Percentiles rank a stretch among this genome's conserved stretches.
phyloP scores from a whole-genome alignment of 2,113 vertebrate species.

The Clinocottus analis region DNA sequence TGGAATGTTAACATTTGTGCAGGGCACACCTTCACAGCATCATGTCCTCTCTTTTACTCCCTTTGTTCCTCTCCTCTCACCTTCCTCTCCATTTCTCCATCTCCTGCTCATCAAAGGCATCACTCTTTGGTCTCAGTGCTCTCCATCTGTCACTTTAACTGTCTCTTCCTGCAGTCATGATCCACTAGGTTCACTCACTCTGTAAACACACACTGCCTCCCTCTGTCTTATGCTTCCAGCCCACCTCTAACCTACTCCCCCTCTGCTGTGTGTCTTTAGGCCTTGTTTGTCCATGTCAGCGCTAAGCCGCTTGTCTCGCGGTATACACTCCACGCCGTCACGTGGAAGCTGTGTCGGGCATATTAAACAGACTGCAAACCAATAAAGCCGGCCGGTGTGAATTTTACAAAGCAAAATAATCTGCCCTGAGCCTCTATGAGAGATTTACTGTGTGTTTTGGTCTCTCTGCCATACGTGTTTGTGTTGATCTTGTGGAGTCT shows the following conservation, averaged over 20 bases:
- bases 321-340: constrained; percentile 54
- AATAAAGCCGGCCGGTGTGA: constrained; percentile 69
- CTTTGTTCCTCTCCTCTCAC: not conserved
- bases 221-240: constrained; percentile 16
- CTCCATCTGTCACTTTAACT: constrained; percentile 21
- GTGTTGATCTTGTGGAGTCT: constrained; percentile 60
- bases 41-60: not conserved
- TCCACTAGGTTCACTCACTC: constrained; percentile 41
- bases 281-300: constrained; percentile 65
- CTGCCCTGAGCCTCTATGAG: constrained; percentile 46
- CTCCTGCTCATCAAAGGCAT: constrained; percentile 3
- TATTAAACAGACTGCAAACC: constrained; percentile 76
- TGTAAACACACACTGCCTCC: constrained; percentile 50
- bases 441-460: constrained; percentile 49
- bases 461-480: constrained; percentile 15
- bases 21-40: not conserved
- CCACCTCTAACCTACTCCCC: constrained; percentile 39
- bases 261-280: constrained; percentile 51
- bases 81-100: not conserved
- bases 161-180: constrained; percentile 13
- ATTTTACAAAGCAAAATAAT: constrained; percentile 65
- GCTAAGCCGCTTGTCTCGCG: constrained; percentile 63
- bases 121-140: not conserved
- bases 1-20: not conserved
- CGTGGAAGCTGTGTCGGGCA: constrained; percentile 54